Base-by-base conservation (phyloP, 2,113 vertebrate genomes). In the Austrofundulus limnaeus region DNA sequence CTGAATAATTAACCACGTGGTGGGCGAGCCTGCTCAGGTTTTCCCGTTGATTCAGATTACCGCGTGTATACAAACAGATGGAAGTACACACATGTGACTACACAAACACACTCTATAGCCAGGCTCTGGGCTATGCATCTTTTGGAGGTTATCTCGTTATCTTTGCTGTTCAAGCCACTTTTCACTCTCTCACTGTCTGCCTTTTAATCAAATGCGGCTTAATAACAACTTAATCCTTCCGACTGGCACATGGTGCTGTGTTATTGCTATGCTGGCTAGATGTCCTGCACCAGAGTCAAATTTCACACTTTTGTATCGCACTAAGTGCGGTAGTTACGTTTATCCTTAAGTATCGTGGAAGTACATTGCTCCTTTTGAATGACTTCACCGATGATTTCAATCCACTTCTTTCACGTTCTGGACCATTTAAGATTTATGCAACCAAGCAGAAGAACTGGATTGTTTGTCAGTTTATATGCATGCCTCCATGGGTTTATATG, bases 1-100 rank as follows among this genome's bases (percentile, higher is more conserved):
- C 81, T 92, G 77, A 91, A 93, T 92, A 91, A 93, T 93, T 91
- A 66, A 92, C 73, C 45, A 61, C 21, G 53, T 42, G 75, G 82
- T 86, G 85, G 81, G 79, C 67, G 75, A 88, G 81, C 77, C 85
- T 74, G 72, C 84, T 92, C 82, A 21, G 60, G 85, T 92, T 90
- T 81, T 88, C 48, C 51, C 38, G 68, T 52, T 52, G 78, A 81
- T 83, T 92, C 87, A 28, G 85, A 83, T 92, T 91, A 90, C 90
- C 53, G 38, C 17, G 74, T 78, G 84, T 84, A 68, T 80, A 83
- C 81, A 84, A 81, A 87, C 83, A 80, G 83, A 71, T 70, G 66
- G 69, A 73, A 10, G 77, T 10, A 34, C 17, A 34, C 16, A 19
- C 61, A 77, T 59, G 57, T 65, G 57, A 64, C 62, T 61, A 60